phyloP scores from a whole-genome alignment of 1,140 invertebrate species.

The Triops cancriformis region DNA sequence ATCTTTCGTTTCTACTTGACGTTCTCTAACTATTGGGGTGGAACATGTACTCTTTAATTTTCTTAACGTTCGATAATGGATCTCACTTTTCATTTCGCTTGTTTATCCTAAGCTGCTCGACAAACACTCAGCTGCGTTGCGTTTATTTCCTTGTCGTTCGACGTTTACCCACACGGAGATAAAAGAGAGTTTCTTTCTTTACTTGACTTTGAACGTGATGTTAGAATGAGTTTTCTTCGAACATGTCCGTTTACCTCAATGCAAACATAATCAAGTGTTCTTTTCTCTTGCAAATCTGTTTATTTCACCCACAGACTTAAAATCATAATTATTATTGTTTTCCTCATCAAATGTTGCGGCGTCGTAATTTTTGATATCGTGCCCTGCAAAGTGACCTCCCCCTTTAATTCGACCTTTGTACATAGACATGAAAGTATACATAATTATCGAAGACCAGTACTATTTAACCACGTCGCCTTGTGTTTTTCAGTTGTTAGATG shows the following conservation, averaged over 20 bases:
- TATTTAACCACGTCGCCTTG: background rate
- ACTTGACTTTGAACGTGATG: background rate
- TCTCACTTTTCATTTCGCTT: background rate
- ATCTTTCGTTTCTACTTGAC: background rate
- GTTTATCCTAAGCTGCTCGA: background rate
- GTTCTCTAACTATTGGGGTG: background rate
- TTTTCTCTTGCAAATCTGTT: background rate
- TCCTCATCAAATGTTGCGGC: background rate
- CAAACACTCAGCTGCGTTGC: background rate
- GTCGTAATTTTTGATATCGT: background rate
- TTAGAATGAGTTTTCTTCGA: background rate
- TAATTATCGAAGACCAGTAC: background rate
- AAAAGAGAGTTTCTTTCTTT: too few relatives aligned
- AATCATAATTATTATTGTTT: background rate
- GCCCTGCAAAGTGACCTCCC: background rate
- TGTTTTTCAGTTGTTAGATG: too few relatives aligned
- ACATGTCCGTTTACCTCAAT: slow-evolving; percentile 9
- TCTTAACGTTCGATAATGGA: slow-evolving; percentile 4
- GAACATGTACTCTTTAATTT: background rate
- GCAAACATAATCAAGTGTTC: slow-evolving; percentile 2
- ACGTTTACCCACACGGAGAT: background rate
- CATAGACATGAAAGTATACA: slow-evolving; percentile 7
- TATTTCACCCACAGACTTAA: background rate
- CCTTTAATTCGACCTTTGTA: background rate
- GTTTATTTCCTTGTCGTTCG: background rate